Base-by-base conservation (phyloP, 2,113 vertebrate species). In the Stictonetta naevosa region DNA sequence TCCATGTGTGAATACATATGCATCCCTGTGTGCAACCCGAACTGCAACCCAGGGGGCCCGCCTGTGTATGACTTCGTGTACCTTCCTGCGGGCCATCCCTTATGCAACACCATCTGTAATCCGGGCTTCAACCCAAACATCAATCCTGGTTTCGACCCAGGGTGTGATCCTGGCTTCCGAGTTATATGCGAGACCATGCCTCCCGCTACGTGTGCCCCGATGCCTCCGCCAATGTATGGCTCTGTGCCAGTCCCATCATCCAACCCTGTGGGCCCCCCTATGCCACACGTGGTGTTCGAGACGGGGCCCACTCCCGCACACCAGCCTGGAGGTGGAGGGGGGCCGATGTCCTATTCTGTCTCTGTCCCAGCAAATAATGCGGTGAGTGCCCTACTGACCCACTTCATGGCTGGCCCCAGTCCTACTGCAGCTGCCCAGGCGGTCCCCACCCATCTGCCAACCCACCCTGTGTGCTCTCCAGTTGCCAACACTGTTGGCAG, bases 1-100 rank as follows among this genome's bases (percentile, higher is more conserved):
- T 92, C 94, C 58, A 96, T 94, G 92, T 97, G 96, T 92, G 96
- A 96, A 95, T 97, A 97, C 14, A 73, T 97, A 26, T 97, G 96
- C 28, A 96, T 97, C 52, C 96, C 96, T 8, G 68, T 97, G 59
- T 96, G 96, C 90, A 97, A 96, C 55, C 94, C 96, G 23, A 96
- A 91, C 72, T 83, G 91, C 77, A 29, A 53, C 7, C 48, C 96
- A 26, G 93, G 93, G 12, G 95, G 95, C 6, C 96, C 94, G 33
- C 92, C 95, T 11, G 95, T 96, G 34, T 97, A 96, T 0, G 96
- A 97, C 62, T 97, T 96, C 0, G 96, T 97, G 71, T 97, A 96
- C 86, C 95, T 97, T 12, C 96, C 96, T 56, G 96, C 94, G 0
- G 96, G 96, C 63, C 96, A 97, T 17, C 96, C 96, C 6, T 83